Percentiles rank a stretch among this genome's conserved stretches.
These are phyloP conservation scores for Tipula lateralis DNA, from an alignment of 2,888 invertebrate genomes.

Conservation along the genomic window DNA sequence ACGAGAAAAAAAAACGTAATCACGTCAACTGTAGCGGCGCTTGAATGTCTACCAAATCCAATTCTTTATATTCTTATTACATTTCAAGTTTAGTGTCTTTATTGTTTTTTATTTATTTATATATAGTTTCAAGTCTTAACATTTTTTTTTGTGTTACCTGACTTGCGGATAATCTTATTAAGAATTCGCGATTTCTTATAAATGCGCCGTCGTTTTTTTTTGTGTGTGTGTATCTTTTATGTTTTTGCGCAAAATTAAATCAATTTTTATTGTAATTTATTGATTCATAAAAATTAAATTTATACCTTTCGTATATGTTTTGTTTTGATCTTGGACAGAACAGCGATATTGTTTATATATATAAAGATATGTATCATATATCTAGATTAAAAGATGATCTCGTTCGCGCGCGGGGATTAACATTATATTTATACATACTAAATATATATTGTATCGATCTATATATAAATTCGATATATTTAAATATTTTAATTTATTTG, in stretches of 20 bases:
- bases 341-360: not conserved
- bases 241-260: not conserved
- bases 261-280: conserved; percentile 14
- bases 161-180: not conserved
- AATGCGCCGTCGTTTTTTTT: not conserved
- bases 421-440: not conserved
- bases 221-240: not conserved
- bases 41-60: conserved; percentile 11
- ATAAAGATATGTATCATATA: not conserved
- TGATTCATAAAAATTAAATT: conserved; percentile 1
- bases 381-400: conserved; percentile 7
- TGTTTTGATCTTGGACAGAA: not conserved
- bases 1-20: not conserved
- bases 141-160: conserved; percentile 24
- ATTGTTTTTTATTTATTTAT: not conserved
- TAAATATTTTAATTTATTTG: not conserved
- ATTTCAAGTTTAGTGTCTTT: conserved; percentile 24
- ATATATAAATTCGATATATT: not conserved
- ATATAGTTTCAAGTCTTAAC: not conserved
- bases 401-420: not conserved
- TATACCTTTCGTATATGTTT: not conserved
- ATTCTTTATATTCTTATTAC: conserved; percentile 24
- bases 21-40: conserved; percentile 19
- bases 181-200: conserved; percentile 20
- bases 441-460: too few species aligned